Base-by-base conservation (phyloP, 2,797 vertebrate species). In the Salarias fasciatus region DNA sequence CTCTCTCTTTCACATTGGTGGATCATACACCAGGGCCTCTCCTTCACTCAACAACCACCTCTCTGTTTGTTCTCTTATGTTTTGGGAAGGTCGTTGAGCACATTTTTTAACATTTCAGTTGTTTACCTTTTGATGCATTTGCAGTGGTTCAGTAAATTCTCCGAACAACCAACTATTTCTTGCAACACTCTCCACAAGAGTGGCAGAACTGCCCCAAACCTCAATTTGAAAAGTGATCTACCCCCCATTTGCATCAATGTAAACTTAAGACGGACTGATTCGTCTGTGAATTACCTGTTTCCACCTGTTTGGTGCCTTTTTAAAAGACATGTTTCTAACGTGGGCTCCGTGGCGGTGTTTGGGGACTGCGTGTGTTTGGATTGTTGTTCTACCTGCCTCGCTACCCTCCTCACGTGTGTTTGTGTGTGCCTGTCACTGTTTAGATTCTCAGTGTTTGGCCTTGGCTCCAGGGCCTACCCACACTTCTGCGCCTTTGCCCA, bases 401-500 rank as follows among this genome's bases (percentile, higher is more conserved):
- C 35, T 30, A 1, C 41, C 18, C 5, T 18, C 15, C 45, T 10
- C 15, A 11, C 47, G 11, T 14, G 9, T 59, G 36, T 41, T n/a
- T 56, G 29, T 45, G 9, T 44, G 13, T 3, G 4, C 51, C 13
- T 69, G 36, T 50, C 8, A 74, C 13, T 58, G 79, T 83, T 5
- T 76, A 99, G 98, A 90, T 99, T 98, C 89, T 99, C 98, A 0
- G 97, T 95, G 79, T 99, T 99, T 40, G 98, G 98, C 86, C 95
- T 99, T 64, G 98, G 98, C 58, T 99, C 98, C 0, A 92, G 97
- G 44, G 98, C 97, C 8, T 99, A 99, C 77, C 98, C 98, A 65
- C 98, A 99, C 83, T 99, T 99, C 93, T 99, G 97, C 56, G 98
- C 98, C 77, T 99, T 99, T 72, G 98, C 96, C 90, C 97, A 97